phyloP scores from a whole-genome alignment of 2,888 invertebrate genomes.

The Chloroclysta siterata region DNA sequence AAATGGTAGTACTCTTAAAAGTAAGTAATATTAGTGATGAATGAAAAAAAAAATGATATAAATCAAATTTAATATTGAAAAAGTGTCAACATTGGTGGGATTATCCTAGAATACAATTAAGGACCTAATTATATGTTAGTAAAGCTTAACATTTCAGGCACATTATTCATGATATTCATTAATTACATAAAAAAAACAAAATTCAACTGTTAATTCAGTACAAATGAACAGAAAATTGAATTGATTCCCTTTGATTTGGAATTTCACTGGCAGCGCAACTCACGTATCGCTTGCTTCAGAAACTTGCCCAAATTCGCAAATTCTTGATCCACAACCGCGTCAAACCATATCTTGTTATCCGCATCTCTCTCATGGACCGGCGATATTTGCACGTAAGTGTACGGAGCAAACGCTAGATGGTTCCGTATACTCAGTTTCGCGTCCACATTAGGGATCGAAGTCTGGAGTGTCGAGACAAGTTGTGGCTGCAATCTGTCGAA shows the following conservation, averaged over 20 bases:
- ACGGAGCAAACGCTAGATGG: constrained; percentile 69
- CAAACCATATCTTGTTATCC: constrained; percentile 62
- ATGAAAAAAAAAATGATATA: constrained; percentile 12
- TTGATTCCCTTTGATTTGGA: background rate
- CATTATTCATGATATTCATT: constrained; percentile 3
- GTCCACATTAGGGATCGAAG: constrained; percentile 63
- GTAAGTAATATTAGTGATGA: too few species aligned
- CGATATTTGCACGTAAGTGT: constrained; percentile 58
- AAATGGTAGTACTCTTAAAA: too few species aligned
- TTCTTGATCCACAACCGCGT: constrained; percentile 55
- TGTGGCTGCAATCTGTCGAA: constrained; percentile 64
- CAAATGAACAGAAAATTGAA: background rate
- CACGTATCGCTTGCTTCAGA: constrained; percentile 57
- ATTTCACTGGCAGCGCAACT: constrained; percentile 44
- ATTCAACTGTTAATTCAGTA: background rate
- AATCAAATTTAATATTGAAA: constrained; percentile 19
- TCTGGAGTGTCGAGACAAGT: constrained; percentile 58
- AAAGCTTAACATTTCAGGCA: constrained; percentile 21
- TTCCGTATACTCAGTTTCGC: constrained; percentile 65
- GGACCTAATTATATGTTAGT: constrained; percentile 4
- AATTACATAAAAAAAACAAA: background rate
- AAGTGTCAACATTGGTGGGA: constrained; percentile 25
- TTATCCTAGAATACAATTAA: constrained; percentile 20
- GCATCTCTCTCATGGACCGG: constrained; percentile 51
- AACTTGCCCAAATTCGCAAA: constrained; percentile 60